Base-by-base conservation (phyloP, 2,113 vertebrate genomes). In the Pantherophis guttatus region DNA sequence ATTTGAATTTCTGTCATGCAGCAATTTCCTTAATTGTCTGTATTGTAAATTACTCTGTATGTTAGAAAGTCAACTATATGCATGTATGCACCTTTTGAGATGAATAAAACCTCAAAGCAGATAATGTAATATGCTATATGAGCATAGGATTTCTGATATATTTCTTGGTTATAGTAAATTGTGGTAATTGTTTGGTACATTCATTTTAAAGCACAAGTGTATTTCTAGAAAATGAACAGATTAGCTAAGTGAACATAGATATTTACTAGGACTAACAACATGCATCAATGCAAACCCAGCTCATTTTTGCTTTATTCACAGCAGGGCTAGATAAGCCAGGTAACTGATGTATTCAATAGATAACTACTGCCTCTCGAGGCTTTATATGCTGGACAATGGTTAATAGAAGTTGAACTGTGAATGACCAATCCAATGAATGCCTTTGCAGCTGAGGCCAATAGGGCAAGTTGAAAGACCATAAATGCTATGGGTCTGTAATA, bases 281-380 rank as follows among this genome's bases (percentile, higher is more conserved):
- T 87, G 55, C 33, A n/a, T 39, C 87, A 81, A n/a, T 57, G 62
- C 33, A 86, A 93, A 87, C 57, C 81, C 57, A 62, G 85, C 58
- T 93, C 89, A 86, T 87, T 90, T 93, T 62, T 86, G 55, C 92
- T 90, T 93, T 90, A 53, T 90, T 93, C 92, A 93, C 92, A 93
- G 92, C 92, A 93, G 92, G 92, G 90, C 89, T 93, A 93, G 92
- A 93, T 93, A 93, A 93, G 92, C 92, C 92, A 93, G 92, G 92
- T 93, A 93, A 93, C 92, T 62, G 50, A 89, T 65, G 57, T 58
- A 93, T 93, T 93, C 92, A 93, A 50, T 24, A 93, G 89, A 93
- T 93, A 86, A 93, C 92, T 93, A 85, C 81, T 86, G 89, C 92
- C 92, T 93, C 92, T 93, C 65, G 48, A 93, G 75, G 92, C 92